These are phyloP conservation scores for Pseudococcus longispinus DNA, from an alignment of 2,888 invertebrate species.

Conservation along the genomic window DNA sequence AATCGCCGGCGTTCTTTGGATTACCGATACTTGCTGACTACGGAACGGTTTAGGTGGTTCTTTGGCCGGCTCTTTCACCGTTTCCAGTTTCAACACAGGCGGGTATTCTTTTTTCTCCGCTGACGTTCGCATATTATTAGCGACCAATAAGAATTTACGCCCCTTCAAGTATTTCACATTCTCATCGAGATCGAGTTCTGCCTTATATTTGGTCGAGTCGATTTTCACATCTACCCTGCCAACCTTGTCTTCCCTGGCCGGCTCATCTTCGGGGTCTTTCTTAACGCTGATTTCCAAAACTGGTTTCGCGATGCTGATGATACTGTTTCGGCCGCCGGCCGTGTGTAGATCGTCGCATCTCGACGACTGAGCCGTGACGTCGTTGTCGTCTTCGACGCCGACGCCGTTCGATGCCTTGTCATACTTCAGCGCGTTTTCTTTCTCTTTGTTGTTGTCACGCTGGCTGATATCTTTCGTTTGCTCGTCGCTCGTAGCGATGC, in stretches of 20 bases:
- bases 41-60: slow-evolving; percentile 71
- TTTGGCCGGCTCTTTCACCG: not conserved
- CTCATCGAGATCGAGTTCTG: not conserved
- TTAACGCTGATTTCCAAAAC: not conserved
- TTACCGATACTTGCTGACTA: slow-evolving; percentile 77
- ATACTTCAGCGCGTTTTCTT: not conserved
- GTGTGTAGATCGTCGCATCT: not conserved
- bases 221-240: not conserved
- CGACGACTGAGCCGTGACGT: not conserved
- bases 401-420: not conserved
- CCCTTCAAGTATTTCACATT: slow-evolving; percentile 31
- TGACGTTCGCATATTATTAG: slow-evolving; percentile 68
- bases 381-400: not conserved
- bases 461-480: not conserved
- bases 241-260: not conserved
- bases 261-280: not conserved
- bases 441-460: not conserved
- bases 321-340: not conserved
- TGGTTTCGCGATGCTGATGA: not conserved
- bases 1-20: slow-evolving; percentile 76
- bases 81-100: not conserved
- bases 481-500: not conserved
- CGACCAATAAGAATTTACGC: slow-evolving; percentile 8
- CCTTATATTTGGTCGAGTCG: not conserved
- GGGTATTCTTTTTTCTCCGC: slow-evolving; percentile 57